Conservation (phyloP, 1,140 invertebrate species). For the Ceratina japonica region DNA sequence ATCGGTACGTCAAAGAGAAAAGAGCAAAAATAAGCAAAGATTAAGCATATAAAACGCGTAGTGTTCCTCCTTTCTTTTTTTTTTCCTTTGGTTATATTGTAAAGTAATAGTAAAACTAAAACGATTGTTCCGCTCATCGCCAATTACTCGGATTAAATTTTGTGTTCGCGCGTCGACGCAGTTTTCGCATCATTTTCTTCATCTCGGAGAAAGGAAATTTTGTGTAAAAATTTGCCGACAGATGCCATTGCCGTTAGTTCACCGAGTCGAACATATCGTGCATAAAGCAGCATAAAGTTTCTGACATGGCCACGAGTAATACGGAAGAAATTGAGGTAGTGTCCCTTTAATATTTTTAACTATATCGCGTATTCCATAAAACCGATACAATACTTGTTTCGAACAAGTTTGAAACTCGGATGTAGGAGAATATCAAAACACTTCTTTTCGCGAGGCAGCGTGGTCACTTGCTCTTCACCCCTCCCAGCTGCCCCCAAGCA, state of each 20-base stretch:
- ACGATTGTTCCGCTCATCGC: not conserved
- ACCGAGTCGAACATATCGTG: constrained; percentile 41
- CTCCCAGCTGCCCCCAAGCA: constrained; percentile 35
- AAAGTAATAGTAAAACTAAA: constrained; percentile 2
- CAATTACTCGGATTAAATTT: constrained; percentile 6
- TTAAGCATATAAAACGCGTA: too few species aligned
- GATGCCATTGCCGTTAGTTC: constrained; percentile 60
- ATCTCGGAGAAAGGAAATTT: constrained; percentile 22
- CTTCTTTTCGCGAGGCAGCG: constrained; percentile 6
- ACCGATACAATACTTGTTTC: too few species aligned
- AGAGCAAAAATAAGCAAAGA: not conserved
- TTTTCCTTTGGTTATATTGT: not conserved
- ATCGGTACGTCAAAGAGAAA: not conserved
- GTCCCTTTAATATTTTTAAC: not conserved
- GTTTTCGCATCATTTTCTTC: constrained; percentile 29
- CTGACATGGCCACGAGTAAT: constrained; percentile 73
- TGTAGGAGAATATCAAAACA: not conserved
- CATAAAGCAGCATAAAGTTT: constrained; percentile 16
- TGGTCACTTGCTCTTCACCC: constrained; percentile 28
- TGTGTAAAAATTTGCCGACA: constrained; percentile 49
- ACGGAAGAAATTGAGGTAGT: constrained; percentile 73
- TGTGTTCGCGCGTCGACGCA: constrained; percentile 5
- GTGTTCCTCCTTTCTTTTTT: not conserved
- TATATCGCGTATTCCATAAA: not conserved
- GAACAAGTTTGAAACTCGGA: not conserved